Evolutionary conservation across 2,888 invertebrate species (phyloP), one percentile per base, ranked within the genome.

Genomic region (Mesorhabditis sp.): DNA sequence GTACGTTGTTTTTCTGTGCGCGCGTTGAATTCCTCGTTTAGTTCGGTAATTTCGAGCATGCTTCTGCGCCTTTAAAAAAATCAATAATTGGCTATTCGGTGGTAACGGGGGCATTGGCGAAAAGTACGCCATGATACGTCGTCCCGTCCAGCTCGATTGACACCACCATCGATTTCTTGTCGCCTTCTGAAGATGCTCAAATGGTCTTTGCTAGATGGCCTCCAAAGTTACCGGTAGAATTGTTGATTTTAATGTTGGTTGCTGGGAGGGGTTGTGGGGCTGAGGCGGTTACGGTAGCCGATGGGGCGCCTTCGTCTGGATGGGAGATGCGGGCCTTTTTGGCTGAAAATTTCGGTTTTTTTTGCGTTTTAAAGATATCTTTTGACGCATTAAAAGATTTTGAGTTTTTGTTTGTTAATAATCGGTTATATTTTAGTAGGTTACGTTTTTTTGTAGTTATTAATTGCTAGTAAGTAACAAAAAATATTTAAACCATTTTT

Each of bases 111-210:
- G 28, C 28, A 28, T 28, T 28, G n/a, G 80, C 78, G 87, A 93
- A 94, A 5, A 97, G 89, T 6, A 96, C 92, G 41, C 97, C 96
- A 88, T 95, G 93, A 87, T 96, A 98, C 87, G 92, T 92, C 68
- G 93, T 91, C 64, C 96, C 96, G 86, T 97, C 95, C 74, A 97
- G 89, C 87, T 97, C 95, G 91, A 98, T 93, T 83, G 93, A 93
- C 45, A 97, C 94, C 61, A 92, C 92, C 76, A 97, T 88, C 70
- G 95, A 94, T 62, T 77, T 76, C 43, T 71, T 65, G 41, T 72
- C 69, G 41, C 70, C 71, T 62, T 77, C 76, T 74, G 69, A 45
- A 75, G 71, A 45, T 63, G 41, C 5, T 28, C 28, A 28, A 28
- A 28, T 28, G 28, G 28, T 28, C 28, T 28, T 1, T 28, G 28